Percentiles rank a stretch among this genome's conserved stretches.
Conservation (phyloP, 2,888 invertebrate genomes). For the Tuta absoluta region DNA sequence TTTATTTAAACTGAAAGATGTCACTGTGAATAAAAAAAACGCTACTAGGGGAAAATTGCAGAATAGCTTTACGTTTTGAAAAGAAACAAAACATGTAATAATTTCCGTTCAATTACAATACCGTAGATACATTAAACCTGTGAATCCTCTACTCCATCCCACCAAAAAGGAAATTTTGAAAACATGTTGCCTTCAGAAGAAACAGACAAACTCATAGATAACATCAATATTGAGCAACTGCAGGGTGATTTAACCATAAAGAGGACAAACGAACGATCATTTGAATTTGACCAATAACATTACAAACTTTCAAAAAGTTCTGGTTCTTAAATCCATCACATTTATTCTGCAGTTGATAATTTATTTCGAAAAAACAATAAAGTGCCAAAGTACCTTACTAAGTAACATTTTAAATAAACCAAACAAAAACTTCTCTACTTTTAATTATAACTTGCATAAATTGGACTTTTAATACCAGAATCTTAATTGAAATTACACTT, state of each 20-base stretch:
- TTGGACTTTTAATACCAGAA: slow-evolving; percentile 2
- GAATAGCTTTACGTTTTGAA: too few relatives aligned
- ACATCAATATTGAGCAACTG: slow-evolving; percentile 61
- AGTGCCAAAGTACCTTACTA: neutral
- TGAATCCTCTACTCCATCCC: slow-evolving; percentile 58
- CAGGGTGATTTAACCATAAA: slow-evolving; percentile 56
- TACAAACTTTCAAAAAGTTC: too few relatives aligned
- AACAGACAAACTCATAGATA: slow-evolving; percentile 73
- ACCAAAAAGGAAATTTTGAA: slow-evolving; percentile 67
- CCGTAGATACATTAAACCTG: slow-evolving; percentile 72
- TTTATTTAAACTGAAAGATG: too few relatives aligned
- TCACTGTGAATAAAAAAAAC: too few relatives aligned
- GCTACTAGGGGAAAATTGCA: too few relatives aligned
- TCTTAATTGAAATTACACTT: slow-evolving; percentile 24
- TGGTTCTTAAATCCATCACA: too few relatives aligned
- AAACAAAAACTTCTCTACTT: neutral
- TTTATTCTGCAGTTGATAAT: too few relatives aligned
- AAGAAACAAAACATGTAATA: too few relatives aligned
- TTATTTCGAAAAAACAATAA: too few relatives aligned
- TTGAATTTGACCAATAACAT: too few relatives aligned
- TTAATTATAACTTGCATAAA: slow-evolving; percentile 18
- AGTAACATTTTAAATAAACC: neutral
- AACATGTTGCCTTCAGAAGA: slow-evolving; percentile 66
- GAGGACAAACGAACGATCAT: too few relatives aligned
- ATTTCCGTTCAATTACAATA: slow-evolving; percentile 74